Base-by-base conservation (phyloP, 2,797 vertebrate genomes). In the Enteromius trimaculatus region DNA sequence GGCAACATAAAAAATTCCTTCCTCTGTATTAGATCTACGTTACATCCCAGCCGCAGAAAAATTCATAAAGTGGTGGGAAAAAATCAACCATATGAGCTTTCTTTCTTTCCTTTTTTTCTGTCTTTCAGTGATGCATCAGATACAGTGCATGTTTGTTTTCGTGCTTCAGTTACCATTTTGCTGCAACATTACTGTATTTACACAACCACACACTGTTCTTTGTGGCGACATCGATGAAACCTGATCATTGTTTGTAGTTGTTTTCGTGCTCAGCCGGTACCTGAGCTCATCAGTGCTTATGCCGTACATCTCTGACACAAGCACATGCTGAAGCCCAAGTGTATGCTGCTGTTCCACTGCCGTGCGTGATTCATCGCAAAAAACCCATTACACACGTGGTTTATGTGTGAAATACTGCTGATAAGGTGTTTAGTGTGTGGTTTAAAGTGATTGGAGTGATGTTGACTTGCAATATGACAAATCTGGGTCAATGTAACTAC, bases 401-500 rank as follows among this genome's bases (percentile, higher is more conserved):
- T 78, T 81, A 49, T 77, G 70, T 81, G 62, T 60, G 77, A 71
- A 83, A 26, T 77, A 76, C 53, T 78, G 83, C 80, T 83, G 84
- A 85, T 69, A 66, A 58, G 62, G 66, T 78, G 64, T 83, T 74
- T 65, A 64, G 60, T 78, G 79, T 85, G 83, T 86, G 92, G 92
- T 90, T 80, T 86, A 89, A 92, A 93, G 90, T 94, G 93, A 94
- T 93, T 91, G 90, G 91, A 95, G 91, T 90, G 90, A 94, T 94
- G 92, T 92, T 93, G 94, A 94, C 93, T 93, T 92, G 89, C 90
- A 92, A 91, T 93, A 89, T 94, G 93, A 95, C 90, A 93, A 95
- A 95, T 93, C 91, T 95, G 94, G 94, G 95, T 95, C 94, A 95
- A 88, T 94, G 91, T 94, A 93, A 93, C 93, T 92, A 92, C 92